These are phyloP conservation scores for Callocephalon fimbriatum DNA, from an alignment of 2,113 vertebrate genomes.

Conservation along the genomic window DNA sequence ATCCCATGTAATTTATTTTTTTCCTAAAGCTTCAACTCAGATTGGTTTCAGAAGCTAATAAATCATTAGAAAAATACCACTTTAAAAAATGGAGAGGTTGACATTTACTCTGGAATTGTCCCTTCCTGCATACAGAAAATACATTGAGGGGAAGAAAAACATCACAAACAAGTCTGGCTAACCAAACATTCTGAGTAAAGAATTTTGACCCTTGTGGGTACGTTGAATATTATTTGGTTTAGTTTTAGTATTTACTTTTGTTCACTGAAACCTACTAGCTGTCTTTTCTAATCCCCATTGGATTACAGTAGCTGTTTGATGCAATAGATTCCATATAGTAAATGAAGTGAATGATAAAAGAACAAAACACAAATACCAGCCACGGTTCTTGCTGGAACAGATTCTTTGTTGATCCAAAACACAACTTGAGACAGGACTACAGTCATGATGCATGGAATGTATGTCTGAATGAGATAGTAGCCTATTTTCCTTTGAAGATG, in stretches of 20 bases:
- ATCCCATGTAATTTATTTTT: background rate
- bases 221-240: background rate
- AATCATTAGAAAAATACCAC: background rate
- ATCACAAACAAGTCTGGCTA: background rate
- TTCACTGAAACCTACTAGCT: background rate
- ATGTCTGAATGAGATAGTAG: constrained; percentile 86
- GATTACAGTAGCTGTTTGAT: background rate
- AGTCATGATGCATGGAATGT: constrained; percentile 84
- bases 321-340: background rate
- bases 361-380: constrained; percentile 71
- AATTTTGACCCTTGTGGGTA: background rate
- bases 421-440: constrained; percentile 86
- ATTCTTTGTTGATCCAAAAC: constrained; percentile 89
- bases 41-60: background rate
- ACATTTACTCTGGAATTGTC: background rate
- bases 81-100: background rate
- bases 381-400: constrained; percentile 83
- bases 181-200: background rate
- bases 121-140: background rate
- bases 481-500: constrained; percentile 79
- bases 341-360: background rate
- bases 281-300: background rate
- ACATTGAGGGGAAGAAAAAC: background rate
- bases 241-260: background rate
- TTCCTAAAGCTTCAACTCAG: background rate